Conservation (phyloP, 1,140 invertebrate species). For the Sycophila sp. region DNA sequence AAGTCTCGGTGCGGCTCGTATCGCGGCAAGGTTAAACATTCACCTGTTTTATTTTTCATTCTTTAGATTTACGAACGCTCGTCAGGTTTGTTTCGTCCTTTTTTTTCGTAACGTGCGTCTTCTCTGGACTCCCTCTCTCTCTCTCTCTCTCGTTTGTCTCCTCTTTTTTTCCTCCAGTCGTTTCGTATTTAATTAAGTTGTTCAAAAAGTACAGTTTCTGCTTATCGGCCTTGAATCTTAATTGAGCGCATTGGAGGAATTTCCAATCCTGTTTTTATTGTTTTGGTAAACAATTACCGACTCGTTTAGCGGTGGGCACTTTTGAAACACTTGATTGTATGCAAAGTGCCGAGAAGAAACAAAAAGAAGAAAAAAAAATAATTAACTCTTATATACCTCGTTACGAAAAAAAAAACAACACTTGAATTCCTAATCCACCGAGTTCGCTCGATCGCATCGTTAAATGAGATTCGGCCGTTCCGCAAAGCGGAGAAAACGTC, state of each 20-base stretch:
- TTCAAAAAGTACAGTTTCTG: conserved; percentile 24
- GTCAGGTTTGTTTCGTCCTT: conserved; percentile 2
- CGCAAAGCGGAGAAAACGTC: no score
- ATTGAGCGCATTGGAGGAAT: conserved; percentile 20
- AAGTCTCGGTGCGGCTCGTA: background rate
- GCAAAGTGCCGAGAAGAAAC: background rate
- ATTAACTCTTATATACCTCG: no score
- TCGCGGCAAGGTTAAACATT: conserved; percentile 17
- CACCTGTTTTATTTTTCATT: conserved; percentile 26
- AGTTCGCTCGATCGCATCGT: no score
- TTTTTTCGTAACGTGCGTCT: background rate
- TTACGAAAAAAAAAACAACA: no score
- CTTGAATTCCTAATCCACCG: no score
- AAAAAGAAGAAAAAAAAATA: no score
- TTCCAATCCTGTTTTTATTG: conserved; percentile 7
- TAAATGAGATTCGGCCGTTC: no score
- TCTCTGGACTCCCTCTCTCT: background rate
- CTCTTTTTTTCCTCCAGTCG: background rate
- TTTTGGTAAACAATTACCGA: conserved; percentile 6
- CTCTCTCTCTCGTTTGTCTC: background rate
- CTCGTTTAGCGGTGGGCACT: background rate
- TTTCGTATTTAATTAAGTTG: conserved; percentile 34
- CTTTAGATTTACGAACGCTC: conserved; percentile 19
- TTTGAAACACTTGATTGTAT: no score
- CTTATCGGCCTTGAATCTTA: conserved; percentile 34